Evolutionary conservation across 2,797 vertebrate species (phyloP), one percentile per base, ranked within the genome.

Genomic region (Brachyalestes nurse): DNA sequence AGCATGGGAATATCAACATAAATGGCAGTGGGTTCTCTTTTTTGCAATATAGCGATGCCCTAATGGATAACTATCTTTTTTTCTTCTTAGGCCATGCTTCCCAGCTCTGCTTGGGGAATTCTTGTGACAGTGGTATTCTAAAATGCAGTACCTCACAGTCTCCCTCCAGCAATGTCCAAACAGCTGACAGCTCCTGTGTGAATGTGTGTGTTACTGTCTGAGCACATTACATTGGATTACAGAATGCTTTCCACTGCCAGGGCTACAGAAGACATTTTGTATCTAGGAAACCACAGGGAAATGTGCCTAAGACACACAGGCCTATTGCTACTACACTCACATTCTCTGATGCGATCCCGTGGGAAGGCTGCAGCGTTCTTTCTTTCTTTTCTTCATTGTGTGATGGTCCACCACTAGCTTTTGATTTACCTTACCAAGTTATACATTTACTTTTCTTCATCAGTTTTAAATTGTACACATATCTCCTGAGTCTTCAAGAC

Each of bases 151-250:
- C 10, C 23, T 77, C 47, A 61, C 21, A 60, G 16, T 72, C 47
- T 38, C 51, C 65, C 65, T 71, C 34, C 51, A 79, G 64, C 65
- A 74, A 79, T 75, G 14, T 79, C 72, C 65, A 17, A 57, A 75
- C 57, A 65, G 82, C 57, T 62, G 72, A 74, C 81, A 74, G 66
- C 53, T 76, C 51, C 69, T 62, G 70, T 78, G 28, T 78, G 53
- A 82, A 78, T 73, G 57, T 71, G 72, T 75, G 61, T 73, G 49
- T 45, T 62, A 73, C 34, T 71, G 75, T 78, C 79, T 78, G 62
- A 51, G 61, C 38, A 21, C 14, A 53, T 84, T 80, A 84, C 49
- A 25, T 73, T 78, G n/a, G 14, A 70, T 79, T 71, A 70, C 65
- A 3, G 42, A 69, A 19, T 49, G 40, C 34, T 66, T 61, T 28